These are phyloP conservation scores for Aphelenchoides besseyi DNA, from an alignment of 1,140 invertebrate species.

Conservation along the genomic window DNA sequence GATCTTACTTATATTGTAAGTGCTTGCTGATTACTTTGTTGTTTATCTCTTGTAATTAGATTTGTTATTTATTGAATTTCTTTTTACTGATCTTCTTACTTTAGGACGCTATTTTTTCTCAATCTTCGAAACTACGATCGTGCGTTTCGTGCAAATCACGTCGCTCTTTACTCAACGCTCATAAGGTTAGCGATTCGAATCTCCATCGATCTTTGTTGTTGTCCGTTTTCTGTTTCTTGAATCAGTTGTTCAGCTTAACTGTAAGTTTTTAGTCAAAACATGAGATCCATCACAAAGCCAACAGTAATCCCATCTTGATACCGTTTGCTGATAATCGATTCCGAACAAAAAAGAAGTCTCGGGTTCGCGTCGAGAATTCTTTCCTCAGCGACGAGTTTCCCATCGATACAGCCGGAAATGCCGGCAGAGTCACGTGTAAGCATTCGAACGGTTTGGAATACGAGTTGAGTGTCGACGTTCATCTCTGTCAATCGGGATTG, in stretches of 20 bases:
- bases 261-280: constrained; percentile 38
- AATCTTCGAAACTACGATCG: no score
- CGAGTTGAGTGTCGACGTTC: constrained; percentile 81
- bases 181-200: no score
- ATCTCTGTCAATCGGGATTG: constrained; percentile 80
- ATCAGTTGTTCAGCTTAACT: no score
- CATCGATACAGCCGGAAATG: constrained; percentile 88
- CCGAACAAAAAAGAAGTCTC: constrained; percentile 84
- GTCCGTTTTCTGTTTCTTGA: no score
- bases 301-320: constrained; percentile 80
- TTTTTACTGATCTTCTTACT: background rate
- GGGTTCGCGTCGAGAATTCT: constrained; percentile 77
- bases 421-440: constrained; percentile 80
- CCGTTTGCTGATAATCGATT: constrained; percentile 84
- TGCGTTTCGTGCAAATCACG: no score
- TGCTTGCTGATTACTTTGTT: background rate
- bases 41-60: background rate
- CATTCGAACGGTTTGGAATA: constrained; percentile 69
- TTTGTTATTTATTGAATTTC: background rate
- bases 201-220: no score
- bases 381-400: constrained; percentile 96
- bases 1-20: constrained; percentile 81
- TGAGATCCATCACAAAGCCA: constrained; percentile 67
- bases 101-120: no score
- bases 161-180: no score